Base-by-base conservation (phyloP, 2,113 vertebrate genomes). In the Rana temporaria region DNA sequence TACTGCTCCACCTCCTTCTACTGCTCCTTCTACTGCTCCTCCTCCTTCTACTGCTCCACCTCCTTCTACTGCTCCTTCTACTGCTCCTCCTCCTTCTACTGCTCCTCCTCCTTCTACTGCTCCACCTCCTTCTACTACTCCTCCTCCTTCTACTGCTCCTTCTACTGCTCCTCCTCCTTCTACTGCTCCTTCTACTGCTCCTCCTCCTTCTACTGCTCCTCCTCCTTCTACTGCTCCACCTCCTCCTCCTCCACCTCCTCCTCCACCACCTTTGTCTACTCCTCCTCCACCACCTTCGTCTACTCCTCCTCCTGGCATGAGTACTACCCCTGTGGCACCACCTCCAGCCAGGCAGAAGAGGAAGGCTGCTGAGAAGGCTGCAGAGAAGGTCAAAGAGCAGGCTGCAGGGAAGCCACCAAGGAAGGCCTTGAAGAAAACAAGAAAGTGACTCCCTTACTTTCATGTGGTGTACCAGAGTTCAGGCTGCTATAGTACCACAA, bases 1-100 rank as follows among this genome's bases (percentile, higher is more conserved):
- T 64, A 6, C 78, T 15, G 0, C 0, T 0, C 1, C 2, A 16
- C 16, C 20, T 48, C n/a, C 48, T 42, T 16, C 15, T n/a, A 12
- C 34, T 34, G 15, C 3, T 6, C n/a, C 42, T 18, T n/a, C 70
- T 20, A 7, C 42, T 38, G 19, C 14, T 16, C 6, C 52, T 4
- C 4, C 17, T 48, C 70, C 22, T 22, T 53, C 34, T 68, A 8
- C 19, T 5, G 5, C 59, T n/a, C 5, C n/a, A 6, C 19, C 6
- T 62, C 67, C 30, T 17, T 17, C 7, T 6, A 12, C 4, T 15
- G 4, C 16, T 16, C 4, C 22, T 42, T 9, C 6, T 34, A 2
- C 20, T 53, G 4, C 19, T 18, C n/a, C 59, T 5, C 18, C 70
- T 18, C 12, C 14, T 20, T 73, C 42, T 77, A 16, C 71, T 24